These are phyloP conservation scores for Brachionus manjavacas DNA, from an alignment of 1,140 invertebrate genomes.

Conservation along the genomic window DNA sequence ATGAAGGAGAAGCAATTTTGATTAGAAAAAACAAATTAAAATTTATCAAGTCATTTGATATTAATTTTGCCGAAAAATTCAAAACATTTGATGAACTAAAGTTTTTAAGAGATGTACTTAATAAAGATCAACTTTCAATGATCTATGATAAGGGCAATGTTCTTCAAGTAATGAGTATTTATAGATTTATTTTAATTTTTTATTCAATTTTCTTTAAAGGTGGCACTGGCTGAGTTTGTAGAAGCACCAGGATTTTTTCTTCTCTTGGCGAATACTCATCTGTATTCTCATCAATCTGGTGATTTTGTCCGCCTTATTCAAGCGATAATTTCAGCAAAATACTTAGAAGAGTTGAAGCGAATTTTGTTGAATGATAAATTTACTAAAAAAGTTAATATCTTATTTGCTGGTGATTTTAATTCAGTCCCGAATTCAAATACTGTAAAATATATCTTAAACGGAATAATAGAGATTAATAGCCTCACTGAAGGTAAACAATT, in stretches of 20 bases:
- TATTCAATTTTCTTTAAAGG: neutral
- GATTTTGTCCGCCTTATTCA: constrained; percentile 28
- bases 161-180: neutral
- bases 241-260: constrained; percentile 16
- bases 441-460: neutral
- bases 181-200: neutral
- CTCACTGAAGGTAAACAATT: neutral
- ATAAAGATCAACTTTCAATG: neutral
- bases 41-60: constrained; percentile 4
- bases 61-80: neutral
- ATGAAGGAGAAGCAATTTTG: constrained; percentile 23
- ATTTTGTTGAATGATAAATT: neutral
- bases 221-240: neutral
- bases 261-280: constrained; percentile 12
- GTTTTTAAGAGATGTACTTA: neutral
- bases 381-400: neutral
- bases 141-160: neutral
- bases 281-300: constrained; percentile 33
- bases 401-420: constrained; percentile 40
- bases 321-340: neutral
- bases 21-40: neutral
- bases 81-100: neutral
- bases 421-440: neutral
- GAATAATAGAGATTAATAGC: neutral
- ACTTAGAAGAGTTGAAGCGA: neutral